These are phyloP conservation scores for Drosophila conformis DNA, from an alignment of 2,888 invertebrate genomes.

Conservation along the genomic window DNA sequence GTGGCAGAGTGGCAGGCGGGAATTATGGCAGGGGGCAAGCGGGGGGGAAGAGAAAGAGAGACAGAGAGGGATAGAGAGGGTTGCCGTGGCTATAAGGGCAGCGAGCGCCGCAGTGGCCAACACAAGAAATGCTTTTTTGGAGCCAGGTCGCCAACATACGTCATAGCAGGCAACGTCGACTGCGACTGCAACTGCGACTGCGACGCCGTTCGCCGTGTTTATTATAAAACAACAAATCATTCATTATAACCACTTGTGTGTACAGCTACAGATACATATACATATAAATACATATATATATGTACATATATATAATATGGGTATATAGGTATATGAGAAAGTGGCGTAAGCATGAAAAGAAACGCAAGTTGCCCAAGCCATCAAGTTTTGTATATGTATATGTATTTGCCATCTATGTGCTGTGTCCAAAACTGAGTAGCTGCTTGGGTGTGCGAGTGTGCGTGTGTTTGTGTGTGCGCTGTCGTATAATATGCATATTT, in stretches of 20 bases:
- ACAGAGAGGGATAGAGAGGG: constrained; percentile 21
- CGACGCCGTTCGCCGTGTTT: constrained; percentile 78
- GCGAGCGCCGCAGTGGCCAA: constrained; percentile 55
- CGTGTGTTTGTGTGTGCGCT: constrained; percentile 31
- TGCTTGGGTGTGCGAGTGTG: constrained; percentile 12
- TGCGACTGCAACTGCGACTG: constrained; percentile 28
- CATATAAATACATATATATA: constrained; percentile 8
- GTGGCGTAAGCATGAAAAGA: constrained; percentile 80
- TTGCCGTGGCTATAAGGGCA: constrained; percentile 50
- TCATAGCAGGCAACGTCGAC: constrained; percentile 55
- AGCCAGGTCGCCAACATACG: constrained; percentile 61
- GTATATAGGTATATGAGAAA: constrained; percentile 65
- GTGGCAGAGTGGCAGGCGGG: constrained; percentile 17
- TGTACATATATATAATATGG: constrained; percentile 8
- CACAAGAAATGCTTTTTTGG: constrained; percentile 41
- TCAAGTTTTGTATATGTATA: constrained; percentile 32
- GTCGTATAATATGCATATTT: constrained; percentile 79
- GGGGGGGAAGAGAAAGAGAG: background rate
- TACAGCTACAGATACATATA: constrained; percentile 37
- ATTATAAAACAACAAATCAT: constrained; percentile 84
- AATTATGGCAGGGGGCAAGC: background rate
- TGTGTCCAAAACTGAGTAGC: constrained; percentile 22
- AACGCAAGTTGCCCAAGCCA: constrained; percentile 63
- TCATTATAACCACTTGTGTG: constrained; percentile 80
- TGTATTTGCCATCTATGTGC: constrained; percentile 36